Base-by-base conservation (phyloP, 2,888 invertebrate genomes). In the Erannis defoliaria region DNA sequence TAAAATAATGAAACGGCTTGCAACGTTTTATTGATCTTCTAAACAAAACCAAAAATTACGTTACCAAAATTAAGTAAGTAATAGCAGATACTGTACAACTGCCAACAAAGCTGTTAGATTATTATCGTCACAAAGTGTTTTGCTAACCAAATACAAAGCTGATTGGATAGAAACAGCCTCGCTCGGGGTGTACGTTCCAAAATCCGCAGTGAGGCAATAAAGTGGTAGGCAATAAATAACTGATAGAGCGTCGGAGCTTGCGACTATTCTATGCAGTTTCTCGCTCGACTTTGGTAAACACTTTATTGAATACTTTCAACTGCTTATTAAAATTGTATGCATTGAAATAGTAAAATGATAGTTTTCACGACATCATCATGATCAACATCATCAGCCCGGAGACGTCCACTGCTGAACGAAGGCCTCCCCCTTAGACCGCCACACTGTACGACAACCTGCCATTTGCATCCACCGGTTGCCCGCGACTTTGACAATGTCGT, bases 211-310 rank as follows among this genome's bases (percentile, higher is more conserved):
- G 70, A 72, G 67, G 74, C 75, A 77, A 77, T 80, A 77, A 79
- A 78, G 76, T 77, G 74, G 73, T 74, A 51, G 65, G 66, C 72
- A 68, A 77, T 85, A 84, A 85, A 86, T 84, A 85, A 85, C 85
- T 74, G 81, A 82, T 80, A 82, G 76, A 76, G 74, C 79, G 66
- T 67, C 66, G 63, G 62, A 69, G 70, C 68, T 73, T 77, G 76
- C 68, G 76, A 77, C 78, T 81, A 73, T 73, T 73, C 69, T 70
- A 75, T 78, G 75, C 76, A 82, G 77, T 74, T 78, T 69, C 73
- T 75, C 62, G 62, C 42, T 57, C 64, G 55, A 64, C 49, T 55
- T 51, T 50, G 46, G 55, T 58, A 58, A 56, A 49, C 37, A 10
- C 49, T 5, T 5, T 40, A 43, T 49, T 46, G 38, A 51, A 37